phyloP scores from a whole-genome alignment of 2,113 vertebrate species.

The Otolemur garnettii region DNA sequence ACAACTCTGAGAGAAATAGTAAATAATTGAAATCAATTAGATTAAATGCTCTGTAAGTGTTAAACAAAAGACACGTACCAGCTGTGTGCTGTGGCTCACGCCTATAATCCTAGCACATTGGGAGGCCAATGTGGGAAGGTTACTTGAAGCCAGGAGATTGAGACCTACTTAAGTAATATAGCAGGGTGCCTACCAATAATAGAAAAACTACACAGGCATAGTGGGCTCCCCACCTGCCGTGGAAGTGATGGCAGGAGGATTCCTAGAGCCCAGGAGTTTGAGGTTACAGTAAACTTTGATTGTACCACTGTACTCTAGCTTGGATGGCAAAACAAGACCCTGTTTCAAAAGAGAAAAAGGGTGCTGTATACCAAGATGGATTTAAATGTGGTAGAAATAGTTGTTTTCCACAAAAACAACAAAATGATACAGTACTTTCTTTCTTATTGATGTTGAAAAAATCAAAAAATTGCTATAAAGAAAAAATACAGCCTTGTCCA shows the following conservation, averaged over 20 bases:
- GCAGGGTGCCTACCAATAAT: too few relatives aligned
- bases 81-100: too few relatives aligned
- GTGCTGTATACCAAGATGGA: background rate
- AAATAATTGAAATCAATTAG: conserved; percentile 15
- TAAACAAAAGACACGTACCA: background rate
- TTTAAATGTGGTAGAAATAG: background rate
- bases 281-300: too few relatives aligned
- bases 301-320: too few relatives aligned
- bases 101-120: too few relatives aligned
- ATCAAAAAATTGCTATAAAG: background rate
- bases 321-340: too few relatives aligned
- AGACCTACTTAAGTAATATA: background rate
- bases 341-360: background rate
- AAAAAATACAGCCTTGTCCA: background rate
- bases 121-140: too few relatives aligned
- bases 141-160: too few relatives aligned
- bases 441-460: background rate
- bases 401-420: background rate
- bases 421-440: background rate
- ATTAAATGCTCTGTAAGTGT: background rate
- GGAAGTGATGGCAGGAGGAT: too few relatives aligned
- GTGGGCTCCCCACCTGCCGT: too few relatives aligned
- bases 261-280: too few relatives aligned
- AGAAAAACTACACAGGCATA: too few relatives aligned
- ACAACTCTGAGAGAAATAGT: background rate